Evolutionary conservation across 2,888 invertebrate genomes (phyloP), one percentile per base, ranked within the genome.

Genomic region (Caenorhabditis parvicauda): DNA sequence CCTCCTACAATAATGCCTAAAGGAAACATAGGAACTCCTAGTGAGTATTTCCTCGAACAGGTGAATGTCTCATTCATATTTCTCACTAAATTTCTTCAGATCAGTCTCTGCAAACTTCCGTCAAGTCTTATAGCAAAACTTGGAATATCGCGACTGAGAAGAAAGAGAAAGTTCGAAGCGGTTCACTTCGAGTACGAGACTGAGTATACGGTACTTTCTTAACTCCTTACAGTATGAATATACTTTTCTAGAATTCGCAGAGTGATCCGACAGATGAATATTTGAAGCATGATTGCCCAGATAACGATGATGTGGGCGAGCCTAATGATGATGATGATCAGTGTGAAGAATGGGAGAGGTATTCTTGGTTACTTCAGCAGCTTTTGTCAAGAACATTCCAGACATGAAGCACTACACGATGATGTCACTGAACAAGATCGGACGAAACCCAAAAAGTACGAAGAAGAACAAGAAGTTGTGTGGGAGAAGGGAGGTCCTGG

Each of bases 401-500:
- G 84, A 54, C 83, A 83, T 57, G 84, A 83, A 63, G 82, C 83
- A 5, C 63, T 82, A 25, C 80, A 82, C 60, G 82, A 84, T 54
- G 84, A 84, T 58, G 82, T 82, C 1, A 75, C 82, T 5, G 82
- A 82, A 60, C 81, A 82, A 58, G 83, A 83, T 57, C 65, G 83
- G 28, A 82, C 65, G 17, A 70, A 72, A 48, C 59, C 64, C 37
- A 60, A 48, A 43, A 66, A 67, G 19, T 74, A 67, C 46, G 74
- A 74, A 47, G 70, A 71, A 37, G 70, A 70, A 46, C 61, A 70
- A 65, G 74, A 74, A 58, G 61, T 69, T 3, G 84, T 84, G 35
- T 86, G 86, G 86, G 86, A 86, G 72, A 86, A 86, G 75, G 86
- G 86, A 59, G 85, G 86, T 4, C 83, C 86, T 49, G 86, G 86